Evolutionary conservation across 2,113 vertebrate genomes (phyloP).

Genomic region (Hipposideros armiger): DNA sequence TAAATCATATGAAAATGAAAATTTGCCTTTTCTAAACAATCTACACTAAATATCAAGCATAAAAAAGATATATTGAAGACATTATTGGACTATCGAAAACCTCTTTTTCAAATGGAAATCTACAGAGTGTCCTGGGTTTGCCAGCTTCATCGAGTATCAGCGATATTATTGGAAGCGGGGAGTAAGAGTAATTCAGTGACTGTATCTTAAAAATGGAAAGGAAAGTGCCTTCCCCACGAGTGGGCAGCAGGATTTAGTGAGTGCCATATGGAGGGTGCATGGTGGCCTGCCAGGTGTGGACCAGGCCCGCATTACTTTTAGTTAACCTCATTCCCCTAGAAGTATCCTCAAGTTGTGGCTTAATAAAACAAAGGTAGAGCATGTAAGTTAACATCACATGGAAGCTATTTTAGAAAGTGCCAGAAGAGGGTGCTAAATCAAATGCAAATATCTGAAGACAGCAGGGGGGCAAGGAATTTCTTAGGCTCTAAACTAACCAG

Average conservation of each 20-base stretch:
- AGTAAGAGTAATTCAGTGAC: neutral
- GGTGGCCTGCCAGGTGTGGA: neutral
- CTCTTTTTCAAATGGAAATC: neutral
- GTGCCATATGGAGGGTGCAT: neutral
- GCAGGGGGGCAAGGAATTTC: neutral
- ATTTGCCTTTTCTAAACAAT: neutral
- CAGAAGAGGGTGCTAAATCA: slow-evolving; percentile 76
- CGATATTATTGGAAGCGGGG: fast-evolving
- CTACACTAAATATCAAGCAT: neutral
- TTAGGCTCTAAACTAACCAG: neutral
- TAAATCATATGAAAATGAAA: slow-evolving; percentile 24
- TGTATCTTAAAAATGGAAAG: neutral
- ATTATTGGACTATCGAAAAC: neutral
- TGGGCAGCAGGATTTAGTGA: neutral
- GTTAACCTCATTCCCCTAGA: neutral
- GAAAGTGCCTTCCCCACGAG: neutral
- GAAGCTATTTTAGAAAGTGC: slow-evolving; percentile 57
- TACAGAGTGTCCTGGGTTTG: neutral
- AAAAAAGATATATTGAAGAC: neutral
- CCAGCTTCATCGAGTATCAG: neutral
- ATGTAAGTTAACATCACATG: neutral
- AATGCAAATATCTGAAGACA: neutral
- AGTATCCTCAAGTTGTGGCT: neutral
- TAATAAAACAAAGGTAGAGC: neutral
- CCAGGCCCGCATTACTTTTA: neutral